Evolutionary conservation across 2,888 invertebrate species (phyloP), one percentile per base, ranked within the genome.

Genomic region (Pheosia tremula): DNA sequence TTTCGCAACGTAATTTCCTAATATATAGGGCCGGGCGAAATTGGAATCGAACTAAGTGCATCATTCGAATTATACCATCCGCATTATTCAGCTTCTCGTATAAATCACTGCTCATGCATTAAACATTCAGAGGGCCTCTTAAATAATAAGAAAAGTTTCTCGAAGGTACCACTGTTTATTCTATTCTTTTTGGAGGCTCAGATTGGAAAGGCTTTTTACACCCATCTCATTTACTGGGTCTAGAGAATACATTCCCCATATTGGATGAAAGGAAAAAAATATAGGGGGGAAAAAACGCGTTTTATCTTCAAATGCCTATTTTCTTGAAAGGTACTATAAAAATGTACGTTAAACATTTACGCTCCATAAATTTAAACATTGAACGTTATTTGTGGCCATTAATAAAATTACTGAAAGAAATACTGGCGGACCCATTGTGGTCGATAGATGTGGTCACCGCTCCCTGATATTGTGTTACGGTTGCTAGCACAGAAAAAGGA

Each of bases 131-230:
- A 10, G 74, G 80, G 75, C 83, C 86, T 87, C 89, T 88, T 91
- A 89, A 92, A 92, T 91, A 91, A 92, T 92, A 91, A 89, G 88
- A 86, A 88, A 88, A 86, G 79, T 87, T 87, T 85, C 82, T 78
- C 83, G 68, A 79, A 87, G 86, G 87, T 85, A 81, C 86, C 82
- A 87, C 89, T 91, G 89, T 90, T 89, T 89, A 91, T 88, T 85
- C 86, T 82, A 86, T 89, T 90, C 88, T 87, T 86, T 81, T 86
- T 82, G 85, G 85, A 85, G 84, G 86, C 82, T 84, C 86, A 89
- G 91, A 92, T 92, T 92, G 92, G 89, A 91, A 90, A 91, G 88
- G 86, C 86, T 89, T 91, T 89, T 89, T 85, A 87, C 87, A 87
- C 86, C 82, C 82, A 78, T 74, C 82, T 84, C 87, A 87, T 89